phyloP scores from a whole-genome alignment of 2,888 invertebrate species.

The Platycheirus rosarum region DNA sequence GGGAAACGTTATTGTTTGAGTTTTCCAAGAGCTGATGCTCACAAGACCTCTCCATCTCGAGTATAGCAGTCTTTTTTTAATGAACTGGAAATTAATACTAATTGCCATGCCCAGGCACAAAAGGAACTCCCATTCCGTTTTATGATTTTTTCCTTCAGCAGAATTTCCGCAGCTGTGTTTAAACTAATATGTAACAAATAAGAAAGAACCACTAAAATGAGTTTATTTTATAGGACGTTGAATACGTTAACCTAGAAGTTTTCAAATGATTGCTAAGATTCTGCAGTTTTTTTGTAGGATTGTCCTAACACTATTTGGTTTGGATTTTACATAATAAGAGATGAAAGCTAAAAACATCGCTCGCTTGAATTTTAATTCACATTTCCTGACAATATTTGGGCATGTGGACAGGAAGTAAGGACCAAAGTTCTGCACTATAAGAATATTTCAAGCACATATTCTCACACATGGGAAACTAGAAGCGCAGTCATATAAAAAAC shows the following conservation, averaged over 20 bases:
- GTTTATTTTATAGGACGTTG: neutral
- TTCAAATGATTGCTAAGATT: slow-evolving; percentile 13
- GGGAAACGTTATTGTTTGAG: slow-evolving; percentile 56
- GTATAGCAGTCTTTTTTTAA: slow-evolving; percentile 20
- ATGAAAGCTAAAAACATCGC: slow-evolving; percentile 34
- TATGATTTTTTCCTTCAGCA: slow-evolving; percentile 4
- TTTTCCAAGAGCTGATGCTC: slow-evolving; percentile 36
- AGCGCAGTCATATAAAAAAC: slow-evolving; percentile 49
- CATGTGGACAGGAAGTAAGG: neutral
- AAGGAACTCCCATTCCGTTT: slow-evolving; percentile 17
- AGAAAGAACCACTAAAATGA: neutral
- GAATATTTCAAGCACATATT: slow-evolving; percentile 23
- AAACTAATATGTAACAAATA: neutral
- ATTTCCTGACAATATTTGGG: neutral
- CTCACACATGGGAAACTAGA: slow-evolving; percentile 8
- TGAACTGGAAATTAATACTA: slow-evolving; percentile 63
- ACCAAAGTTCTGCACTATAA: slow-evolving; percentile 20
- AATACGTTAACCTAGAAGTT: neutral
- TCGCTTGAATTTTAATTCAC: slow-evolving; percentile 52
- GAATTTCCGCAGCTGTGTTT: slow-evolving; percentile 11
- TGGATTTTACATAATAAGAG: slow-evolving; percentile 29
- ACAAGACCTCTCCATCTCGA: slow-evolving; percentile 44
- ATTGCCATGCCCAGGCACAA: slow-evolving; percentile 40
- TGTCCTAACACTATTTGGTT: slow-evolving; percentile 22
- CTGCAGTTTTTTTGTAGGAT: slow-evolving; percentile 21